Evolutionary conservation across 2,797 vertebrate species (phyloP), one percentile per base, ranked within the genome.

Genomic region (Urophycis tenuis): DNA sequence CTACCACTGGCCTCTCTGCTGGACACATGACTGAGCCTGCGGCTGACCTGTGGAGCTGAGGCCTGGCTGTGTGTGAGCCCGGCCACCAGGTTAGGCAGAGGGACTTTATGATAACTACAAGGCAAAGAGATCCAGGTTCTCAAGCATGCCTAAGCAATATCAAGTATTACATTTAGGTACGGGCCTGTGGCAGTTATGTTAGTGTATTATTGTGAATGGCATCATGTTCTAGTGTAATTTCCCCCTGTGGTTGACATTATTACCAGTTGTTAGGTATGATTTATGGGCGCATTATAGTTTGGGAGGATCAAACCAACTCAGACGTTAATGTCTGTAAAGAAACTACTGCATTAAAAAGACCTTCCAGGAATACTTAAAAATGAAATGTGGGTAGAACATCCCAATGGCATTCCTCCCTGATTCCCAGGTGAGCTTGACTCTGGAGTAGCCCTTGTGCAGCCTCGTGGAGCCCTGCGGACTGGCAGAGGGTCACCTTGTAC

Each of bases 321-420:
- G 15, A 53, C n/a, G 49, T 53, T 1, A 22, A 53, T 1, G 19
- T 19, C 14, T n/a, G 49, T 53, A 53, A 22, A n/a, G 17, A 9
- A 53, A 22, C 17, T 22, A 53, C 15, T 53, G 49, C 22, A 49
- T 53, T 7, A 53, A 53, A 3, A 86, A 78, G 80, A 84, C 76
- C 79, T 83, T 87, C 41, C 41, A 45, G 41, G 41, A 45, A 45
- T 45, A 39, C 36, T 9, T 6, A 76, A 87, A 85, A 80, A 83
- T 87, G 72, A 85, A 80, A 75, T 82, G 78, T 81, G 76, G 36
- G 60, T 12, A 75, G 86, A 83, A 80, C 83, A 85, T 83, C 84
- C 69, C 81, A 76, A 12, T 86, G 79, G 82, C 82, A 79, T 85
- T 86, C 72, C 74, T 81, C 2, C 35, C 79, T 76, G 82, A 85